A percentile compares a stretch with the other conserved stretches of the same genome.
Conservation (phyloP, 92 coral and sea anemone species). For the Hydrozoanthus gracilis region DNA sequence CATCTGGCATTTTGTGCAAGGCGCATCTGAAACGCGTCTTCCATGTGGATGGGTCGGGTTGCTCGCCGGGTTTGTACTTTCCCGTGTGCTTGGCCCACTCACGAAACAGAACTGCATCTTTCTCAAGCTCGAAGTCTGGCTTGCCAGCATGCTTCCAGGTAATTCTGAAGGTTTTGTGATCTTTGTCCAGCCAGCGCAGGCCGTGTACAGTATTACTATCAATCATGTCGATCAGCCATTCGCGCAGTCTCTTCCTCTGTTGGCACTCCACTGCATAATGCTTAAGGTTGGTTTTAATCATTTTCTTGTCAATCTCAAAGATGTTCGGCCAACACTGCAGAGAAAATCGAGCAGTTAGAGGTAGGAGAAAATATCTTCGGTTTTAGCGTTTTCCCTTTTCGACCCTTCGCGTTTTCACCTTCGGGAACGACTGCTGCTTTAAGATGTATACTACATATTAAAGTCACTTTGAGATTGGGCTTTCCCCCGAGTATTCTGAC, state of each 20-base stretch:
- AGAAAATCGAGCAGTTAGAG: neutral
- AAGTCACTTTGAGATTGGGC: neutral
- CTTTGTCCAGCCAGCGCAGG: conserved; percentile 77
- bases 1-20: conserved; percentile 93
- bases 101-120: conserved; percentile 92
- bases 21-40: conserved; percentile 97
- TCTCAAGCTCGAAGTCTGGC: conserved; percentile 92
- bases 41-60: conserved; percentile 98
- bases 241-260: conserved; percentile 86
- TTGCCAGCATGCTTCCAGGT: conserved; percentile 99
- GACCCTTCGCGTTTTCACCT: conserved; percentile 24
- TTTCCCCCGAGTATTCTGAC: conserved; percentile 12
- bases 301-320: neutral
- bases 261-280: conserved; percentile 15
- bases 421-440: neutral
- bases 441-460: neutral
- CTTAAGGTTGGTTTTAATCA: conserved; percentile 26
- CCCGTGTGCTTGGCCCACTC: conserved; percentile 98
- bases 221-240: conserved; percentile 84
- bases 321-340: neutral
- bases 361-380: neutral
- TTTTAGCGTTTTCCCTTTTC: neutral
- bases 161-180: conserved; percentile 73
- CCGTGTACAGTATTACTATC: conserved; percentile 86
- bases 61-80: conserved; percentile 89